Evolutionary conservation across 2,797 vertebrate genomes (phyloP), one percentile per base, ranked within the genome.

Genomic region (Todus mexicanus): DNA sequence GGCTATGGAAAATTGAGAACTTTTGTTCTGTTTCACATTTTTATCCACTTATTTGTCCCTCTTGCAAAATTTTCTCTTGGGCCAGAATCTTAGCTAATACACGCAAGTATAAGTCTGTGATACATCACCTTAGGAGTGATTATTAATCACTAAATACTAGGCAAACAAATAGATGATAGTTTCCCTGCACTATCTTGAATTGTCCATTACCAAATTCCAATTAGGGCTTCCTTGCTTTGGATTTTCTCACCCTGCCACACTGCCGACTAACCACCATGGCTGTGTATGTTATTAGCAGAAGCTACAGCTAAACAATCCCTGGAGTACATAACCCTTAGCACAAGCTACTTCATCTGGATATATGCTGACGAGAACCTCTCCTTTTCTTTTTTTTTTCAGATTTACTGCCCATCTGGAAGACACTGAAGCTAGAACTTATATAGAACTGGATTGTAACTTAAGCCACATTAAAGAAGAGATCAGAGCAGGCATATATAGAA

Each of bases 321-420:
- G 37, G 56, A 64, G 42, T 47, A 77, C 47, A 38, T 53, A 94
- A 87, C 23, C 38, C 42, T 77, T 71, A 83, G 29, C 54, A 78
- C 56, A 78, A 75, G 15, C 19, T 87, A 80, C 92, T 89, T 93
- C 81, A 74, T 90, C 69, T 93, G 94, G 69, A 65, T 50, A 43
- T 48, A 20, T 87, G 81, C 77, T 92, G 95, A 87, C 69, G 75
- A 96, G 93, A 94, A 59, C 47, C 38, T 85, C 74, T 92, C 61
- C 38, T 54, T n/a, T n/a, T n/a, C n/a, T n/a, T n/a, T n/a, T 56
- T 61, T 50, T 74, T 38, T 54, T 93, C 72, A 76, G 77, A 91
- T 96, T 93, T 90, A 95, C 65, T 74, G 71, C 88, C 88, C 93
- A 94, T 94, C 94, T 96, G 95, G 92, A 96, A 94, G 72, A 77